These are phyloP conservation scores for Anoplopoma fimbria DNA, from an alignment of 2,113 vertebrate genomes.

Conservation along the genomic window DNA sequence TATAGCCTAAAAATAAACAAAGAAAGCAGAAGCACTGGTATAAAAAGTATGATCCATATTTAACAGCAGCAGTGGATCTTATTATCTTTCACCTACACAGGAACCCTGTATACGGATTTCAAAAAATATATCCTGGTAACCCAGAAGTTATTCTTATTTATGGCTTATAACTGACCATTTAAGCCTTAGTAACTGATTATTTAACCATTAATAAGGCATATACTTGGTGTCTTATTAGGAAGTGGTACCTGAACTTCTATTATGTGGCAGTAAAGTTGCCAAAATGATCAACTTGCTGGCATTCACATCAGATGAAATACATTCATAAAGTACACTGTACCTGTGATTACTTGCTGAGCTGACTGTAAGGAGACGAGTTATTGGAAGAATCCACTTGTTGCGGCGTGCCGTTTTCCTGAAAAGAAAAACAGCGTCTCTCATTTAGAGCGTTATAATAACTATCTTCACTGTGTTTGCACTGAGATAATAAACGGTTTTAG, in stretches of 20 bases:
- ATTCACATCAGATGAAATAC: background rate
- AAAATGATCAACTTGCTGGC: conserved; percentile 7
- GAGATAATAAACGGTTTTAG: conserved; percentile 61
- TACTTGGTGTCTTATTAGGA: background rate
- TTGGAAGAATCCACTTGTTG: conserved; percentile 96
- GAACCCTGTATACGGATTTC: background rate
- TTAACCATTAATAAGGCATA: background rate
- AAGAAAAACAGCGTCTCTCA: conserved; percentile 62
- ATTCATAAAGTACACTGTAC: conserved; percentile 74
- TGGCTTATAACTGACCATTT: background rate
- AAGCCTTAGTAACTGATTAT: background rate
- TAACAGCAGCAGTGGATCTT: background rate
- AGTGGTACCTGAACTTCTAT: background rate
- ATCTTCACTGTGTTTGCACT: conserved; percentile 27
- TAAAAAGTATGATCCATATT: background rate
- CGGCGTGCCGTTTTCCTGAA: conserved; percentile 92
- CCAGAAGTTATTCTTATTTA: background rate
- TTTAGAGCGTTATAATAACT: conserved; percentile 58
- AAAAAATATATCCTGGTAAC: background rate
- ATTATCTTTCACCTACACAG: background rate
- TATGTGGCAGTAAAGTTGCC: background rate
- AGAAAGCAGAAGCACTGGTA: background rate
- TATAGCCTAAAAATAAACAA: conserved; percentile 43
- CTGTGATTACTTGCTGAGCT: conserved; percentile 97
- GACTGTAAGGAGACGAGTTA: conserved; percentile 96